Percentiles rank a stretch among this genome's conserved stretches.
Conservation (phyloP, 2,888 invertebrate species). For the Sarcophaga subvicina region DNA sequence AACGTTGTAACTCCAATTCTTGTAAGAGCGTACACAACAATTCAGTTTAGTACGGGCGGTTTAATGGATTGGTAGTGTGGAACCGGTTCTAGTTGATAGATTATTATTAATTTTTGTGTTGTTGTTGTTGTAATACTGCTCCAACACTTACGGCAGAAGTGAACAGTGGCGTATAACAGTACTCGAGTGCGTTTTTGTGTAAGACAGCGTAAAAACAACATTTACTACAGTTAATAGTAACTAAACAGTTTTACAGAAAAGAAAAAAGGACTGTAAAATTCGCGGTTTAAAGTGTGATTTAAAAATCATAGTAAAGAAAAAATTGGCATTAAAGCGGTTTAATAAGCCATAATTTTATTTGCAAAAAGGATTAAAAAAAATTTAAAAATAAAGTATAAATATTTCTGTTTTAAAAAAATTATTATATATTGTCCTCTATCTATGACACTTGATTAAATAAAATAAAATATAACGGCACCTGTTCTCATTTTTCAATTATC, state of each 20-base stretch:
- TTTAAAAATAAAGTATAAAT: neutral
- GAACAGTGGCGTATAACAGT: conserved; percentile 16
- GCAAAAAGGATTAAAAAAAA: neutral
- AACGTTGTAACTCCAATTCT: conserved; percentile 46
- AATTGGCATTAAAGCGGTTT: conserved; percentile 17
- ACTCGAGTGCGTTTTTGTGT: conserved; percentile 12
- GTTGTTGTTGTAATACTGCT: conserved; percentile 16
- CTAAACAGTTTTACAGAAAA: neutral
- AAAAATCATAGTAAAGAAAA: conserved; percentile 19
- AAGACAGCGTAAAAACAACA: conserved; percentile 18
- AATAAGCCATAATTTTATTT: conserved; percentile 5
- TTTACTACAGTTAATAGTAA: neutral
- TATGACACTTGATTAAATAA: neutral
- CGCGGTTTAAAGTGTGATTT: neutral
- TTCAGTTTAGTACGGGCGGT: conserved; percentile 74
- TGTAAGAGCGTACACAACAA: conserved; percentile 2
- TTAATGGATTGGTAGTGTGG: conserved; percentile 71
- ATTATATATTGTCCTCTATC: neutral
- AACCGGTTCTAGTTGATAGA: conserved; percentile 70
- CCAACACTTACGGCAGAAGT: conserved; percentile 23
- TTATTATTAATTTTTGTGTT: conserved; percentile 55
- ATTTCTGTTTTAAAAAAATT: neutral
- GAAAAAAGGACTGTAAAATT: neutral
- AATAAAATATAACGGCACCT: conserved; percentile 28
- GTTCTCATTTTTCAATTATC: neutral